phyloP scores from a whole-genome alignment of 2,888 invertebrate species.

The Apodemia zela region DNA sequence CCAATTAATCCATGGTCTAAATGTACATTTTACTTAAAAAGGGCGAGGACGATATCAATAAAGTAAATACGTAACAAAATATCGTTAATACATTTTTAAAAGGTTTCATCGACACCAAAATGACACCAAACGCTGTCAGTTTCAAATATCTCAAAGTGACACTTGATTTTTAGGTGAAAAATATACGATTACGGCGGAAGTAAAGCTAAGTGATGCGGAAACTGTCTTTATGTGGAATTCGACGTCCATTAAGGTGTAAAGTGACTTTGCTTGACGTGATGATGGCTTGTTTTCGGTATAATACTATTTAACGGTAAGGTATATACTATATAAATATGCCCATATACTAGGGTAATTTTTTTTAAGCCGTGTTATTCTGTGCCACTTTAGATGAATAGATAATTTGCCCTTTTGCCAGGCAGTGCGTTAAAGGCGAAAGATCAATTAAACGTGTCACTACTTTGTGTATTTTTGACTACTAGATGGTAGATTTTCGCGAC shows the following conservation, averaged over 20 bases:
- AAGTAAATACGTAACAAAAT: conserved; percentile 23
- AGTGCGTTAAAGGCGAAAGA: too few species aligned
- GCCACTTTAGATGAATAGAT: too few species aligned
- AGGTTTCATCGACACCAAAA: conserved; percentile 46
- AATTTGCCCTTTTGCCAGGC: too few species aligned
- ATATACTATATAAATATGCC: too few species aligned
- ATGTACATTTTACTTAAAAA: not conserved
- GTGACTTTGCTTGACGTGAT: conserved; percentile 57
- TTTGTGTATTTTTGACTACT: too few species aligned
- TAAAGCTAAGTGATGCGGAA: conserved; percentile 70
- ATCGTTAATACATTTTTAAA: conserved; percentile 33
- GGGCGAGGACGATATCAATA: not conserved
- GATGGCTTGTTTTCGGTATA: conserved; percentile 29
- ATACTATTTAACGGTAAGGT: not conserved
- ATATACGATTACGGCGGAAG: conserved; percentile 74
- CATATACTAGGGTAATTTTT: too few species aligned
- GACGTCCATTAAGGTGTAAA: conserved; percentile 68
- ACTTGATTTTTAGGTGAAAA: conserved; percentile 62
- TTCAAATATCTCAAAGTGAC: conserved; percentile 54
- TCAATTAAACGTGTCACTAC: too few species aligned
- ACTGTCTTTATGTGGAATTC: conserved; percentile 64
- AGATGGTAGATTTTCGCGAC: too few species aligned
- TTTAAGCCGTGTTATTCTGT: too few species aligned
- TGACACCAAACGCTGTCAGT: conserved; percentile 40
- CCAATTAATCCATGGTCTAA: too few species aligned